These are phyloP conservation scores for Sciurus niger DNA, from an alignment of 2,113 vertebrate species.

Conservation along the genomic window DNA sequence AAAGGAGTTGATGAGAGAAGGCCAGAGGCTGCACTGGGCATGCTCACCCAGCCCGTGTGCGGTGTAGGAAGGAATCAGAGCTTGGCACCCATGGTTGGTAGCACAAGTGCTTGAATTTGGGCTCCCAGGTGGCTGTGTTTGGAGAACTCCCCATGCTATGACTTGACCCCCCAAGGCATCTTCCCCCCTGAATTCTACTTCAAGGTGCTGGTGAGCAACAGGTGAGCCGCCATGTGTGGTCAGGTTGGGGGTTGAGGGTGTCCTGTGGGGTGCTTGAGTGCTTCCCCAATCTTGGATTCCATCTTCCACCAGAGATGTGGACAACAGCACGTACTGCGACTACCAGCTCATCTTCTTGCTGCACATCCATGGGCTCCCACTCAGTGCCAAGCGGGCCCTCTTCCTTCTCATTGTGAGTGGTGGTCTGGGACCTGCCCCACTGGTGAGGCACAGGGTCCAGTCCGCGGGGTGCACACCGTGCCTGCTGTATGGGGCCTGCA, in stretches of 20 bases:
- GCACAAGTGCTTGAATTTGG: neutral
- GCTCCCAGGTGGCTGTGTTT: conserved; percentile 84
- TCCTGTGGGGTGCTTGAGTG: neutral
- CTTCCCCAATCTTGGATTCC: neutral
- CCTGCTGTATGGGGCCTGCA: neutral
- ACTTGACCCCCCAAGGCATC: conserved; percentile 59
- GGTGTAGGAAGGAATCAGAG: neutral
- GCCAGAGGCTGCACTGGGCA: neutral
- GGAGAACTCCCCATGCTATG: conserved; percentile 81
- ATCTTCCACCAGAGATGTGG: conserved; percentile 79
- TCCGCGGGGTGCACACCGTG: accelerated
- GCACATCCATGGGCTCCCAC: conserved; percentile 83
- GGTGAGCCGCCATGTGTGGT: conserved; percentile 50
- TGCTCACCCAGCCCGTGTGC: neutral
- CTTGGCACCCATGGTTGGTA: neutral
- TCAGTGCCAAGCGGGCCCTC: conserved; percentile 72
- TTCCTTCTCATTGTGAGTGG: conserved; percentile 65
- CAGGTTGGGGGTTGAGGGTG: too few species aligned
- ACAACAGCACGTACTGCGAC: conserved; percentile 85
- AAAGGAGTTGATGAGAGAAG: neutral
- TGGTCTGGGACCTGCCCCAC: neutral
- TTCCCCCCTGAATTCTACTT: conserved; percentile 82
- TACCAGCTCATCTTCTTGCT: conserved; percentile 84
- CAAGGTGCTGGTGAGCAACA: conserved; percentile 85
- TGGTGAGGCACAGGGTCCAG: neutral